phyloP scores from a whole-genome alignment of 2,113 vertebrate species.

The Illadopsis cleaveri region DNA sequence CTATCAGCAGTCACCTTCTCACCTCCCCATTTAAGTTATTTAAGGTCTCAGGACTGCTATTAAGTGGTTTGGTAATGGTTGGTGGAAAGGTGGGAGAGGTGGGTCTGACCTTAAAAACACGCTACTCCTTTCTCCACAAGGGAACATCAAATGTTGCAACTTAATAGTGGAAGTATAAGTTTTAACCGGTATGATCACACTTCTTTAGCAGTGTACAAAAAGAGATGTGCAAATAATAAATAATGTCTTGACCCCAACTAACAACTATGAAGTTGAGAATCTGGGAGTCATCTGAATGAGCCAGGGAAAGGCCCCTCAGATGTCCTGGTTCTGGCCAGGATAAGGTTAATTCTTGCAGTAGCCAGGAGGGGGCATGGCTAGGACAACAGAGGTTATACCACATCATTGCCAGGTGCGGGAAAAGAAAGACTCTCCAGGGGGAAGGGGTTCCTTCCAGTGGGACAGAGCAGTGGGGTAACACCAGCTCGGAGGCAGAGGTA shows the following conservation, averaged over 20 bases:
- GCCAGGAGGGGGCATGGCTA: background rate
- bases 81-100: background rate
- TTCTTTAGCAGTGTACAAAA: background rate
- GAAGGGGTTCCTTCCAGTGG: background rate
- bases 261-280: background rate
- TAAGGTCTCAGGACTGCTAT: background rate
- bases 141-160: background rate
- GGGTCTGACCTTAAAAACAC: background rate
- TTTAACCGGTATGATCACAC: background rate
- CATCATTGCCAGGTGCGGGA: background rate
- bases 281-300: background rate
- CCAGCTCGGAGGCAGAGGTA: background rate
- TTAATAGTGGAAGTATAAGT: background rate
- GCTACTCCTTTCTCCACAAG: background rate
- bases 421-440: background rate
- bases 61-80: background rate
- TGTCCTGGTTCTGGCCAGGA: background rate
- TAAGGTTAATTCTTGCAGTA: background rate
- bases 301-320: background rate
- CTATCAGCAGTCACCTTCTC: background rate
- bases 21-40: background rate
- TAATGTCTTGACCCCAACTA: background rate
- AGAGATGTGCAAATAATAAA: background rate
- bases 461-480: accelerated
- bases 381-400: background rate